Evolutionary conservation across 2,113 vertebrate species (phyloP), one percentile per base, ranked within the genome.

Genomic region (Orientallactaga bullata): DNA sequence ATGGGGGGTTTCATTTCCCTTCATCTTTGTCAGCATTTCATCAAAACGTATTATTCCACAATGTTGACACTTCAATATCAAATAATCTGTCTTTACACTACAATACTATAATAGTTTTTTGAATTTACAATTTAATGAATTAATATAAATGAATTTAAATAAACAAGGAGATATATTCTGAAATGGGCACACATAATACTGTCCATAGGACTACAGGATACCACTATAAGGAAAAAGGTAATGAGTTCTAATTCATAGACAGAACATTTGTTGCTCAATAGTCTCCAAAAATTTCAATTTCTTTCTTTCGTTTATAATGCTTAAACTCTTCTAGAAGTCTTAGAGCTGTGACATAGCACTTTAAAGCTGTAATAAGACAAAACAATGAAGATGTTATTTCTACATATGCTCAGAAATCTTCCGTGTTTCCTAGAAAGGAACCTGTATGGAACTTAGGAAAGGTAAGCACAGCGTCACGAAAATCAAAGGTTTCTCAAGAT

Each of bases 361-460:
- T 76, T 73, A 82, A 78, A 20, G n/a, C 15, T 79, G 11, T 60
- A 24, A 73, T 72, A 91, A 85, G n/a, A 92, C 1, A 82, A 84
- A 88, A 88, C 42, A 37, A 51, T 4, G 6, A 2, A 55, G 37
- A 85, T 73, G 83, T 68, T 16, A 87, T 65, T 71, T 69, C 71
- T 42, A 74, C 90, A 79, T 7, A 7, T 60, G 77, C 30, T 90
- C 35, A 63, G 72, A 93, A 91, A 87, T 17, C 89, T 73, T 77
- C 88, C 32, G 47, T 51, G 55, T 91, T 90, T 95, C 90, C 88
- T 84, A n/a, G 85, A 91, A 88, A 88, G 55, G 26, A 73, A 85
- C 23, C 61, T 80, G 32, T 58, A 68, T 58, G 26, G 60, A 91
- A 94, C 47, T 65, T 32, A 95, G 74, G 79, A 91, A 79, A 88